These are phyloP conservation scores for Bovichtus diacanthus DNA, from an alignment of 2,797 vertebrate genomes.

Conservation along the genomic window DNA sequence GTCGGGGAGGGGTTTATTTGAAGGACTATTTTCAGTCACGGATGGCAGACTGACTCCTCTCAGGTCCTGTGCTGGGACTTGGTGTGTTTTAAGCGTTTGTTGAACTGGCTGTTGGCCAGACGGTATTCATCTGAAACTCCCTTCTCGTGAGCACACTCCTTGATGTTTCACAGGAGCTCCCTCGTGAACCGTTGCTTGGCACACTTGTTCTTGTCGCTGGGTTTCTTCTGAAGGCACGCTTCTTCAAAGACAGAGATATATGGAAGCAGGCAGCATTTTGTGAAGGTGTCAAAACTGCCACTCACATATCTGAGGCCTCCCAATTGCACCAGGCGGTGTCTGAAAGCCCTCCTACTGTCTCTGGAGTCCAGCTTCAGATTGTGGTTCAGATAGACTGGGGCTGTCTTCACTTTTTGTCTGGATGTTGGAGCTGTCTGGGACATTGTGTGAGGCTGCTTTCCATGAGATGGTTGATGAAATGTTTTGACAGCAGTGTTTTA, in stretches of 20 bases:
- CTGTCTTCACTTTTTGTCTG: conserved; percentile 42
- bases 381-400: conserved; percentile 28
- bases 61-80: conserved; percentile 50
- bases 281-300: conserved; percentile 59
- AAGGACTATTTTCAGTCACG: conserved; percentile 63
- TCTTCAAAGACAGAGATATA: conserved; percentile 35
- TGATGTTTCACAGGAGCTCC: conserved; percentile 55
- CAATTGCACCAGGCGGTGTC: conserved; percentile 7
- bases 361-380: conserved; percentile 44
- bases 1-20: conserved; percentile 55
- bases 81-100: conserved; percentile 50
- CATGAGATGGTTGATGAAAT: conserved; percentile 15
- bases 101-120: conserved; percentile 57
- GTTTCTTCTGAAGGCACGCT: conserved; percentile 28
- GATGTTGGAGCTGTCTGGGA: conserved; percentile 41
- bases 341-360: conserved; percentile 43
- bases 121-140: conserved; percentile 58
- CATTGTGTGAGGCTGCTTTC: conserved; percentile 34
- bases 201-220: conserved; percentile 34
- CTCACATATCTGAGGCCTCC: conserved; percentile 48
- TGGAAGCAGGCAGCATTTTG: conserved; percentile 51
- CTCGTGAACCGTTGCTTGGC: conserved; percentile 35
- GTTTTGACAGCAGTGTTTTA: conserved; percentile 57
- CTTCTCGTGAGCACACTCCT: conserved; percentile 46
- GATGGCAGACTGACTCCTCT: conserved; percentile 51